Conservation (phyloP, 2,113 vertebrate genomes). For the Syrrhaptes paradoxus region DNA sequence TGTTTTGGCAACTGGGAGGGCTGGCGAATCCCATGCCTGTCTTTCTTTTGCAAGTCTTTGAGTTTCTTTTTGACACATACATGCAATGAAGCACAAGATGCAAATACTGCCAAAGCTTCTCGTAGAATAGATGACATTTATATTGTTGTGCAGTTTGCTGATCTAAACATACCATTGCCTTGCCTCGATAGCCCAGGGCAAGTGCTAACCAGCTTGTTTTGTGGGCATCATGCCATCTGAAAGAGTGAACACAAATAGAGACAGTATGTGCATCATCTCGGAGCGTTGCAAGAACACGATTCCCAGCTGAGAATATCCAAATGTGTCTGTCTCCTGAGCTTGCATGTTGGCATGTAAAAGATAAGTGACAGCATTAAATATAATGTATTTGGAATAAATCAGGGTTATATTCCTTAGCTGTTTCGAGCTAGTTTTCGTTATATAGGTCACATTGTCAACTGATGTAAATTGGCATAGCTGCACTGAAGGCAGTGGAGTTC, state of each 20-base stretch:
- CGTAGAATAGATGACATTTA: conserved; percentile 56
- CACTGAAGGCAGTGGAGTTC: background rate
- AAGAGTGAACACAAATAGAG: conserved; percentile 50
- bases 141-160: conserved; percentile 63
- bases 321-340: conserved; percentile 38
- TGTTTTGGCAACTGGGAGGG: conserved; percentile 9
- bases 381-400: background rate
- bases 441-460: background rate
- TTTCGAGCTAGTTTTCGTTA: background rate
- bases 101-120: conserved; percentile 49
- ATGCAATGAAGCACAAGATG: background rate
- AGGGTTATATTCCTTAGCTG: background rate
- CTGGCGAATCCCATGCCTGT: conserved; percentile 13
- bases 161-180: conserved; percentile 64
- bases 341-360: conserved; percentile 7
- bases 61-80: conserved; percentile 31
- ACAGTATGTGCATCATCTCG: conserved; percentile 46
- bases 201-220: conserved; percentile 52
- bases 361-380: background rate
- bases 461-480: background rate
- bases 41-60: conserved; percentile 8
- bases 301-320: conserved; percentile 48
- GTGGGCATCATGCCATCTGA: conserved; percentile 52
- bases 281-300: conserved; percentile 15
- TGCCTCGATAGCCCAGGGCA: conserved; percentile 63